Evolutionary conservation across 1,140 invertebrate genomes (phyloP).

Genomic region (Microvelia longipes): DNA sequence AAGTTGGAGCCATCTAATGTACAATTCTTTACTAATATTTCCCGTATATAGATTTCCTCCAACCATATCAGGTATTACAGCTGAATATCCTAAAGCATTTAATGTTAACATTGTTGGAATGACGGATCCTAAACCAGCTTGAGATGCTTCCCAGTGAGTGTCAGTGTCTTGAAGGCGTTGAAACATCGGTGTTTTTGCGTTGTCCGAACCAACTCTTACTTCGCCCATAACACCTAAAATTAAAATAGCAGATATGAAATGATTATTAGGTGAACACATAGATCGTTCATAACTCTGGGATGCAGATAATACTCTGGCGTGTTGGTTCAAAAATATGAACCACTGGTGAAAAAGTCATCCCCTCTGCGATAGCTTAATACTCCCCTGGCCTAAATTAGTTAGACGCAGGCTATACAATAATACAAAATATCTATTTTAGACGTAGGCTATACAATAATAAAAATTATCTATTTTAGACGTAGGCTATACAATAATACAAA

Average conservation of each 20-base stretch:
- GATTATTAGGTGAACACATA: background rate
- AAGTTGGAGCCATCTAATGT: constrained; percentile 74
- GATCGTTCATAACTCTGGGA: too few relatives aligned
- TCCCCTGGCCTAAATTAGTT: too few relatives aligned
- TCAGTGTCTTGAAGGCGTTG: constrained; percentile 78
- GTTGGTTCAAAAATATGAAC: too few relatives aligned
- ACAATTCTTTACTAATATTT: constrained; percentile 54
- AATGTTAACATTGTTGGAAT: constrained; percentile 64
- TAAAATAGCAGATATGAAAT: background rate
- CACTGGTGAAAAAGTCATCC: too few relatives aligned
- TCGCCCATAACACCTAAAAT: constrained; percentile 14
- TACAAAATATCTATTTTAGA: too few relatives aligned
- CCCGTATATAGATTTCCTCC: constrained; percentile 68
- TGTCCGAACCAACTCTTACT: constrained; percentile 36
- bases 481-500: too few relatives aligned
- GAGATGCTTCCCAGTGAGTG: constrained; percentile 59
- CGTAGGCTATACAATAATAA: too few relatives aligned
- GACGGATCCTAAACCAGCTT: constrained; percentile 53
- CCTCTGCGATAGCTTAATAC: too few relatives aligned
- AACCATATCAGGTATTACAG: constrained; percentile 80
- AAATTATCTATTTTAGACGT: too few relatives aligned
- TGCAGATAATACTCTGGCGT: too few relatives aligned
- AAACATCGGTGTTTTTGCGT: constrained; percentile 64
- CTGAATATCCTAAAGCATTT: constrained; percentile 69
- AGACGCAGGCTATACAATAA: too few relatives aligned